Evolutionary conservation across 2,113 vertebrate species (phyloP).

Genomic region (Sylvia atricapilla): DNA sequence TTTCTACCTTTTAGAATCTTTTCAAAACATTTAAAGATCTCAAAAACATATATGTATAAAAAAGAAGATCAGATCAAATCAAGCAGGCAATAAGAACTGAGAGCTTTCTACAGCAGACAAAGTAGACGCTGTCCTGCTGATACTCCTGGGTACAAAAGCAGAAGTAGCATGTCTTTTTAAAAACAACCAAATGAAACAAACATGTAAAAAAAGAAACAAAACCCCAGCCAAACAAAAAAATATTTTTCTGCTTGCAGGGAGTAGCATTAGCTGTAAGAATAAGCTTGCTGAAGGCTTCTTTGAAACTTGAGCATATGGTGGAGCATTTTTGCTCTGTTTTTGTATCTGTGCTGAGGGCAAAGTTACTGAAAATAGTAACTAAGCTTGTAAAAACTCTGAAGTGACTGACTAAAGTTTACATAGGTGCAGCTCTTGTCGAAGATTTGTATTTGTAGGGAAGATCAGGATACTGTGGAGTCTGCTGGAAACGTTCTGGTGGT

Average conservation of each 20-base stretch:
- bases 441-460: not conserved
- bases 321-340: not conserved
- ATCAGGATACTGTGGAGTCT: not conserved
- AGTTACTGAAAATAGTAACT: not conserved
- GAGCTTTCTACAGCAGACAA: not conserved
- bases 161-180: not conserved
- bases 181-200: conserved; percentile 8
- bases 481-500: not conserved
- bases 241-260: not conserved
- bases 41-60: not conserved
- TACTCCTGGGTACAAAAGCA: conserved; percentile 29
- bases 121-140: not conserved
- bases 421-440: not conserved
- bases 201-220: not conserved
- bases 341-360: not conserved
- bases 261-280: not conserved
- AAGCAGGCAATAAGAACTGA: not conserved
- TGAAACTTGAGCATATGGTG: not conserved
- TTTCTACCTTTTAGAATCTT: conserved; percentile 27
- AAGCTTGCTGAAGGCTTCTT: not conserved
- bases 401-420: not conserved
- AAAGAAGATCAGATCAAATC: not conserved
- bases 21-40: not conserved
- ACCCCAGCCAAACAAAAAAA: not conserved
- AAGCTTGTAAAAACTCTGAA: not conserved